phyloP scores from a whole-genome alignment of 2,888 invertebrate species.

The Caenorhabditis japonica region DNA sequence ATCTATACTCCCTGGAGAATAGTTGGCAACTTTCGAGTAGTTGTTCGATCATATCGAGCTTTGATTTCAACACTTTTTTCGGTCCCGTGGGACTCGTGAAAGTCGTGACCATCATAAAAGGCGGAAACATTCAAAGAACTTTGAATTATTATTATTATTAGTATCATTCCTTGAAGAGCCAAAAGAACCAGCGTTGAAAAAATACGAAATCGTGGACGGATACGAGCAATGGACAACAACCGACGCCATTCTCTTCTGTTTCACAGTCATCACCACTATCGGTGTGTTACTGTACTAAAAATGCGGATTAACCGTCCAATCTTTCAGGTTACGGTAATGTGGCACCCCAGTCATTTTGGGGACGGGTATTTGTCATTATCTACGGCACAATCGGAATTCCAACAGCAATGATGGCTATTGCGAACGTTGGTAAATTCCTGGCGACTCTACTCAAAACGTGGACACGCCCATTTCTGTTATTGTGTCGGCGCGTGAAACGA shows the following conservation, averaged over 20 bases:
- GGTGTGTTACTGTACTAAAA: constrained; percentile 45
- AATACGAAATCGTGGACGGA: constrained; percentile 48
- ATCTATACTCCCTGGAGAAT: constrained; percentile 4
- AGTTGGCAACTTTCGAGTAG: constrained; percentile 30
- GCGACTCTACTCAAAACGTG: constrained; percentile 69
- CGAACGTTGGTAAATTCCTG: constrained; percentile 74
- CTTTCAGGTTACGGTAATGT: constrained; percentile 74
- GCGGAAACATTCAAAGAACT: background rate
- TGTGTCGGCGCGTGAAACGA: constrained; percentile 25
- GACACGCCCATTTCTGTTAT: constrained; percentile 63
- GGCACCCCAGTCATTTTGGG: constrained; percentile 69
- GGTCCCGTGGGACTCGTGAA: constrained; percentile 22
- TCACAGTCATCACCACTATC: constrained; percentile 75
- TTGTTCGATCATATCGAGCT: constrained; percentile 50
- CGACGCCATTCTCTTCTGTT: constrained; percentile 74
- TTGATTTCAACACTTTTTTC: constrained; percentile 49
- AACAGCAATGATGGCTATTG: constrained; percentile 74
- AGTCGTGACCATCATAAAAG: constrained; percentile 5
- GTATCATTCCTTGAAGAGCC: constrained; percentile 25
- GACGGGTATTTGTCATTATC: constrained; percentile 72
- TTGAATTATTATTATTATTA: constrained; percentile 10
- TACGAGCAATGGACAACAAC: constrained; percentile 69
- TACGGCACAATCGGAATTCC: constrained; percentile 75
- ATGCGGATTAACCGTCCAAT: no score
- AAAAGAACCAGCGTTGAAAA: constrained; percentile 36